phyloP scores from a whole-genome alignment of 1,140 invertebrate species.

The Manduca sexta region DNA sequence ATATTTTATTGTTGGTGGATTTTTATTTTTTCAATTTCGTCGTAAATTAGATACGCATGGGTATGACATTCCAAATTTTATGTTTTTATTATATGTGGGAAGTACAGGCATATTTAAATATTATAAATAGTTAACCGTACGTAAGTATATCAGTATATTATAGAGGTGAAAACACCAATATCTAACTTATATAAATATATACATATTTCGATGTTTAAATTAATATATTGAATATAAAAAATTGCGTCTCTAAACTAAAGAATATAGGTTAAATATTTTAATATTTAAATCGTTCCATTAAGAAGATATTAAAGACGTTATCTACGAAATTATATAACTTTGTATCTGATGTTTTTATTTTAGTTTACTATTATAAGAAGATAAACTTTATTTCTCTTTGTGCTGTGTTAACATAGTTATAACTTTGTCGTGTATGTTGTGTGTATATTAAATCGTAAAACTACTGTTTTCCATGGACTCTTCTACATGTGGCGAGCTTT shows the following conservation, averaged over 20 bases:
- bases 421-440: constrained; percentile 20
- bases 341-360: background rate
- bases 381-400: constrained; percentile 4
- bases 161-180: too few species aligned
- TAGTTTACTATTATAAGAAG: background rate
- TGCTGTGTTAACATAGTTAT: constrained; percentile 8
- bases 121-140: too few species aligned
- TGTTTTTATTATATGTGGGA: background rate
- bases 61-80: constrained; percentile 29
- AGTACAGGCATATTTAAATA: too few species aligned
- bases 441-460: constrained; percentile 55
- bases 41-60: constrained; percentile 16
- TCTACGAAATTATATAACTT: too few species aligned
- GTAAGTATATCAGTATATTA: too few species aligned
- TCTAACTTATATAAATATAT: too few species aligned
- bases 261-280: too few species aligned
- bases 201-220: too few species aligned
- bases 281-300: too few species aligned
- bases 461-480: constrained; percentile 68
- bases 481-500: constrained; percentile 53
- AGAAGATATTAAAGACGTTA: too few species aligned
- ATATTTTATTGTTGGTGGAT: constrained; percentile 12
- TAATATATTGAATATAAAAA: too few species aligned
- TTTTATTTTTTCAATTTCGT: constrained; percentile 11
- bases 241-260: too few species aligned